These are phyloP conservation scores for Aptenodytes patagonicus DNA, from an alignment of 2,113 vertebrate species.

Conservation along the genomic window DNA sequence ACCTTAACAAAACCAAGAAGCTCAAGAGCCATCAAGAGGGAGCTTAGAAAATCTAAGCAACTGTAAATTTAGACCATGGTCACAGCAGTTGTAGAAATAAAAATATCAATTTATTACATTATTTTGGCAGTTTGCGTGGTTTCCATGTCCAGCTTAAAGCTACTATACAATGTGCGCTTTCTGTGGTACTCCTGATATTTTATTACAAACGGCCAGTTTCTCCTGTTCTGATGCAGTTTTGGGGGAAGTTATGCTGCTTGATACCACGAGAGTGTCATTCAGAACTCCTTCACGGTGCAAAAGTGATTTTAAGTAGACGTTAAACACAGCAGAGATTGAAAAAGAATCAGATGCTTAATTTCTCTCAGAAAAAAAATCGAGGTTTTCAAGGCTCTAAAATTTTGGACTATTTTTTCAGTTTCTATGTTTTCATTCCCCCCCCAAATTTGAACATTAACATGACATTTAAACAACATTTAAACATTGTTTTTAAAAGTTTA, in stretches of 20 bases:
- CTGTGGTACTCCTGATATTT: background rate
- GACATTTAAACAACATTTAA: background rate
- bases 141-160: background rate
- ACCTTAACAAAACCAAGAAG: background rate
- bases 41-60: background rate
- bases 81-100: background rate
- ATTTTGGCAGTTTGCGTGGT: background rate
- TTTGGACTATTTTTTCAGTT: background rate
- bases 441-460: background rate
- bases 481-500: background rate
- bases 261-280: background rate
- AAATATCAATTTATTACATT: background rate
- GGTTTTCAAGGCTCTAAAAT: background rate
- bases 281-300: background rate
- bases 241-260: background rate
- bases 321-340: background rate
- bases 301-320: background rate
- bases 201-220: background rate
- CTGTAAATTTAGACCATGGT: background rate
- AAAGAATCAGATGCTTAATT: background rate
- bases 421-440: background rate
- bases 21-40: background rate
- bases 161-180: background rate
- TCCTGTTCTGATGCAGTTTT: background rate
- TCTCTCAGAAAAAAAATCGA: background rate